phyloP scores from a whole-genome alignment of 2,113 vertebrate species.

The Athene noctua region DNA sequence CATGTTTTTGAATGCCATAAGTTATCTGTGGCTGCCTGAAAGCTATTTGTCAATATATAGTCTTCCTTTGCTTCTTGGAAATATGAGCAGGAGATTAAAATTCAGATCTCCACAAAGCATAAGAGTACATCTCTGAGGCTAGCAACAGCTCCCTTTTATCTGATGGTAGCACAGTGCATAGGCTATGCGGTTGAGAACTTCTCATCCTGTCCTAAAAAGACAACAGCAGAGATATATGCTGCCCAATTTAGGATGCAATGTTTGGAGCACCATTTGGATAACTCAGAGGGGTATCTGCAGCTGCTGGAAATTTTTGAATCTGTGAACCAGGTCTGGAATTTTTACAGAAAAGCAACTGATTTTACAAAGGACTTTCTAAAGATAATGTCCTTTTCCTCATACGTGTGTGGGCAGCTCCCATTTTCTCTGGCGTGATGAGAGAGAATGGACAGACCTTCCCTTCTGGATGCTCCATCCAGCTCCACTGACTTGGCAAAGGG shows the following conservation, averaged over 20 bases:
- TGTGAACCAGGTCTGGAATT: not conserved
- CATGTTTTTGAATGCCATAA: not conserved
- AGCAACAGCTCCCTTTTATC: not conserved
- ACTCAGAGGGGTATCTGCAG: not conserved
- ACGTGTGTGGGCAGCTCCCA: rapidly evolving
- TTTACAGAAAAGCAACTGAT: rapidly evolving
- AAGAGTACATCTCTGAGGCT: not conserved
- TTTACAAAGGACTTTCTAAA: not conserved
- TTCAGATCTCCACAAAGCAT: not conserved
- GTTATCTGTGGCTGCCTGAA: not conserved
- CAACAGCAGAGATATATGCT: not conserved
- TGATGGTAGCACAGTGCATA: not conserved
- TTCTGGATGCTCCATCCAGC: not conserved
- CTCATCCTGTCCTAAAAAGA: not conserved
- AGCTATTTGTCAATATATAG: not conserved
- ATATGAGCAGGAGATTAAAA: not conserved
- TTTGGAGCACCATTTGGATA: not conserved
- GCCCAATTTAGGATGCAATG: not conserved
- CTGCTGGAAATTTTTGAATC: not conserved
- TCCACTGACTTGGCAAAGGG: not conserved
- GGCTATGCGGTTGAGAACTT: not conserved
- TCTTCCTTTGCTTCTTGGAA: not conserved
- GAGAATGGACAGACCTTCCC: not conserved
- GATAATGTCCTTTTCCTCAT: not conserved
- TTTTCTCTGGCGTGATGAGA: not conserved